Evolutionary conservation across 2,797 vertebrate species (phyloP).

Genomic region (Aldrovandia affinis): DNA sequence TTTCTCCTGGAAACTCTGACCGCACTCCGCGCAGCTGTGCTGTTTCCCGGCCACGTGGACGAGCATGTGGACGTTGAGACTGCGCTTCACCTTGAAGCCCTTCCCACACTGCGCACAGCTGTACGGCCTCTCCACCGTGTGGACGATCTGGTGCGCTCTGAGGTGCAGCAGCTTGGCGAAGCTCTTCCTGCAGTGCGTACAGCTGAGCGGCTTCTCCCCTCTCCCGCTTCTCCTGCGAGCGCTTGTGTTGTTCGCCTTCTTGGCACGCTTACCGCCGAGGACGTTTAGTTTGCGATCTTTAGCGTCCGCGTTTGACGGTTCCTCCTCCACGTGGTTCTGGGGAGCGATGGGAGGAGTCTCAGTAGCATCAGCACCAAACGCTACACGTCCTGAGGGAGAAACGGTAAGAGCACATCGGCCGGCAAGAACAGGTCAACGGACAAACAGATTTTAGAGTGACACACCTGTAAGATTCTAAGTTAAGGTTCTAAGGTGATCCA

Average conservation of each 20-base stretch:
- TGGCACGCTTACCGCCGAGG: slow-evolving; percentile 35
- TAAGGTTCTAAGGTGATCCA: too few species aligned
- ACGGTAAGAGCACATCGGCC: neutral
- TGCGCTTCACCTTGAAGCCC: slow-evolving; percentile 63
- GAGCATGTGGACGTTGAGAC: slow-evolving; percentile 64
- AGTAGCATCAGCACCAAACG: slow-evolving; percentile 15
- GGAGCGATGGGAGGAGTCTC: slow-evolving; percentile 32
- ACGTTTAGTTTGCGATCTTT: slow-evolving; percentile 23
- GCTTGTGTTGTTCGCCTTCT: slow-evolving; percentile 38
- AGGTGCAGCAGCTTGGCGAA: slow-evolving; percentile 65
- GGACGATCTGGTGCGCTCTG: slow-evolving; percentile 64
- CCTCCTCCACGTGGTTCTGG: slow-evolving; percentile 38
- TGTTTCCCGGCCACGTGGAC: slow-evolving; percentile 70
- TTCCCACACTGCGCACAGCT: slow-evolving; percentile 63
- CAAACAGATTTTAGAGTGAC: too few species aligned
- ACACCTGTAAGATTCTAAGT: too few species aligned
- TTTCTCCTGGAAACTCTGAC: slow-evolving; percentile 67
- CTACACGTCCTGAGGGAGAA: slow-evolving; percentile 10
- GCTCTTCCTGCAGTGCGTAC: slow-evolving; percentile 65
- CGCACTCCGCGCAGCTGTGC: slow-evolving; percentile 66
- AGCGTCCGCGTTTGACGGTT: neutral
- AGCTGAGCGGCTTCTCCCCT: slow-evolving; percentile 56
- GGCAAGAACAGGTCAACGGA: neutral
- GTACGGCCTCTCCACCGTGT: slow-evolving; percentile 61
- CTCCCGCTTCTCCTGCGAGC: slow-evolving; percentile 33